These are phyloP conservation scores for Aleadryas rufinucha DNA, from an alignment of 2,113 vertebrate species.

Conservation along the genomic window DNA sequence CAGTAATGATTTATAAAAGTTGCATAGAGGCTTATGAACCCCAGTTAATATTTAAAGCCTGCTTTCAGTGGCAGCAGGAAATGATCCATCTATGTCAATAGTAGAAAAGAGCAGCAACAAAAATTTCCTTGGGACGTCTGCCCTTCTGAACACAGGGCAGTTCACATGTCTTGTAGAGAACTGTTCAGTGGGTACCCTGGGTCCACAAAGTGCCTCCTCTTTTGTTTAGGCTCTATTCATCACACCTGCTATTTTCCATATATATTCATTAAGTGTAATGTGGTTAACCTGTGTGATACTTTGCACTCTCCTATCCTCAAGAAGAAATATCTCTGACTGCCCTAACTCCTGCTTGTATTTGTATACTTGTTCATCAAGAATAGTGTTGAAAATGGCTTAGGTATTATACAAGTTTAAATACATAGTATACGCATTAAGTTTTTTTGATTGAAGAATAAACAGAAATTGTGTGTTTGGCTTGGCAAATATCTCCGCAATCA, in stretches of 20 bases:
- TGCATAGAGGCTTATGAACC: conserved; percentile 34
- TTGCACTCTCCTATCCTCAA: background rate
- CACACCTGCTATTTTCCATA: background rate
- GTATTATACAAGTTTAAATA: background rate
- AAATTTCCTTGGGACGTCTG: conserved; percentile 11
- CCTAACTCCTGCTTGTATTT: background rate
- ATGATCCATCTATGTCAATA: conserved; percentile 15
- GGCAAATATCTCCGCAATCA: background rate
- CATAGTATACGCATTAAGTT: background rate
- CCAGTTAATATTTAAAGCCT: conserved; percentile 65
- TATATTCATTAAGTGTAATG: background rate
- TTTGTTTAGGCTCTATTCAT: background rate
- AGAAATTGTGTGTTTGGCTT: background rate
- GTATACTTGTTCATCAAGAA: background rate
- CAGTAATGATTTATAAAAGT: conserved; percentile 38
- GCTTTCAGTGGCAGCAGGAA: conserved; percentile 22
- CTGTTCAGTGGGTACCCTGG: background rate
- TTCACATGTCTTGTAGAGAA: background rate
- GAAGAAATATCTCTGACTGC: background rate
- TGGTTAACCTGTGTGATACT: background rate
- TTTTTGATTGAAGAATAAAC: background rate
- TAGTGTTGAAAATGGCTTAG: background rate
- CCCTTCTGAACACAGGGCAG: conserved; percentile 33
- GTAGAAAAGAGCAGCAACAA: background rate
- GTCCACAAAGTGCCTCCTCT: background rate